Conservation (phyloP, 1,140 invertebrate genomes). For the Planococcus citri region DNA sequence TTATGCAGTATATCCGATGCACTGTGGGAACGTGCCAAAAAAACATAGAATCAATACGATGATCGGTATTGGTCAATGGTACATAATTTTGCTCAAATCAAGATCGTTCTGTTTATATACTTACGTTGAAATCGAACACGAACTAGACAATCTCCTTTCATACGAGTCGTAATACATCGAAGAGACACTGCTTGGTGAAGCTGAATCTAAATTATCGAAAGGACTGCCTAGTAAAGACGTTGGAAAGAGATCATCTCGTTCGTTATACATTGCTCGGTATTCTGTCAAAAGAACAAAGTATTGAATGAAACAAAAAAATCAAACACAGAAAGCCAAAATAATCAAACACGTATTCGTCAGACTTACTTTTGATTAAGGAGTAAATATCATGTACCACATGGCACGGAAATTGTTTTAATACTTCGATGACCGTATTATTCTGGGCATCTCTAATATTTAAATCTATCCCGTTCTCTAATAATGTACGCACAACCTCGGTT, state of each 20-base stretch:
- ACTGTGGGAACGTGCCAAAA: not conserved
- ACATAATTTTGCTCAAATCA: too few relatives aligned
- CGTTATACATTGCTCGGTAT: conserved; percentile 2
- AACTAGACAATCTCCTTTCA: not conserved
- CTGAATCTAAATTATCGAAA: not conserved
- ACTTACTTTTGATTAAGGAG: conserved; percentile 9
- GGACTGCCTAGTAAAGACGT: not conserved
- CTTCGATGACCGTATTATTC: conserved; percentile 73
- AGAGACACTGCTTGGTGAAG: not conserved
- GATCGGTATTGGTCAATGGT: too few relatives aligned
- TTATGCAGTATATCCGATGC: conserved; percentile 8
- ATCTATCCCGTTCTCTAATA: conserved; percentile 72
- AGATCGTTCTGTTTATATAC: too few relatives aligned
- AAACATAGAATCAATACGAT: not conserved
- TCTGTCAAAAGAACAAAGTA: not conserved
- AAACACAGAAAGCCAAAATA: not conserved
- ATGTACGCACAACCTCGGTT: conserved; percentile 70
- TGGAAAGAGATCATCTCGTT: not conserved
- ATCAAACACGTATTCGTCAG: not conserved
- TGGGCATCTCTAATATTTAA: conserved; percentile 60
- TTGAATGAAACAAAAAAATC: not conserved
- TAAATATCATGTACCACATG: conserved; percentile 45
- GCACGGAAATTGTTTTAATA: conserved; percentile 73
- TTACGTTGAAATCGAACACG: conserved; percentile 11
- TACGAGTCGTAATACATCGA: conserved; percentile 3